Evolutionary conservation across 2,888 invertebrate genomes (phyloP), one percentile per base, ranked within the genome.

Genomic region (Oscheius myriophilus): DNA sequence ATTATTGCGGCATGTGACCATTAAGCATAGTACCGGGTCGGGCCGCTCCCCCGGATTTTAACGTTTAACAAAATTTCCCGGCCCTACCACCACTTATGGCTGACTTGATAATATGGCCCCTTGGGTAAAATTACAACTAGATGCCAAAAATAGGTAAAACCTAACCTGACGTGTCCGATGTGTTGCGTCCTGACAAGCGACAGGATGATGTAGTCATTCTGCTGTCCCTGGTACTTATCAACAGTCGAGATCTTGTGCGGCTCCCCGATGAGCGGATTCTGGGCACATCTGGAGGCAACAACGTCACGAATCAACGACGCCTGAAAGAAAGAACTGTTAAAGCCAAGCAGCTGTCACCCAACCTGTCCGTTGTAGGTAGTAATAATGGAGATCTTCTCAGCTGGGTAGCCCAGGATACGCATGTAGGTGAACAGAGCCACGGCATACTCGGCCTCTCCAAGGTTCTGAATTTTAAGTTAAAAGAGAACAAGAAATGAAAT

Each of bases 171-270:
- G 90, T 98, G 98, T 45, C 98, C 98, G n/a, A 98, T 96, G 0
- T 95, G 93, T 86, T 92, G 92, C 0, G 97, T 97, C 73, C 96
- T 91, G 25, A 99, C 98, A 55, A 99, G 89, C 0, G 97, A 98
- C 58, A 99, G 90, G 18, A 99, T 90, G 71, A 99, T 95, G 86
- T 94, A 95, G 88, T 99, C 98, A 88, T 99, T 99, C 89, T 99
- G 98, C 87, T 99, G 98, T 68, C 98, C 98, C 87, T 99, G 98
- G 88, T 96, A 99, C 87, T 97, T 96, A 89, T 98, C 98, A 21
- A 99, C 98, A 0, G 98, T 99, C 0, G 90, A 89, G 54, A 90
- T 87, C 88, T 95, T 96, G 79, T 93, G 91, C 0, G 96, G 96
- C 84, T 92, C 90, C 21, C 97, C 97, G 80, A 98, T 95, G 63